Base-by-base conservation (phyloP, 2,888 invertebrate genomes). In the Synergus laeviventris region DNA sequence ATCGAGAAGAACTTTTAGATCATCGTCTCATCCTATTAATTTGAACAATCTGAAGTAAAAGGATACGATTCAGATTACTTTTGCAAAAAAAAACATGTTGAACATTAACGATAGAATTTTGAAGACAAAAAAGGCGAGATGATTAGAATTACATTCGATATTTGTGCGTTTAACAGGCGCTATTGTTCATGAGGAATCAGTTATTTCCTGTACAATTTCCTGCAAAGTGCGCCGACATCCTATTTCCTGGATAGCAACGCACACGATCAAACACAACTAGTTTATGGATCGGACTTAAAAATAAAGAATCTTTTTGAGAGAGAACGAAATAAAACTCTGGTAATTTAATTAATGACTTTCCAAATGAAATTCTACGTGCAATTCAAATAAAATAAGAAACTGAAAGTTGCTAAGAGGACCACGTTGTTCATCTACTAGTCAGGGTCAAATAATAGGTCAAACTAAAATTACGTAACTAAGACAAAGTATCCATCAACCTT, bases 401-500 rank as follows among this genome's bases (percentile, higher is more conserved):
- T 64, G 16, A 42, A 45, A 49, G 31, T 5, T 31, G 18, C 14
- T n/a, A 31, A 49, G 24, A 24, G 16, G 45, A 70, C 24, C 18
- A 38, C n/a, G 31, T 70, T 70, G 31, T 70, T 70, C 9, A 70
- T 31, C 16, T 36, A 16, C 18, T 49, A 62, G 62, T 62, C 38
- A 70, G 45, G 45, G 70, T 70, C 49, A 70, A 70, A 49, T n/a
- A 49, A 31, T 64, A 16, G 42, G 42, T 36, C 70, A 70, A 70
- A 14, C n/a, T 49, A n/a, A 24, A 31, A 70, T 70, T 49, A 70
- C 49, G 70, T 70, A 70, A 70, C 45, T 49, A 70, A 49, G 70
- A 49, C 31, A 36, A 70, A n/a, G 24, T 70, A 45, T 70, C 42
- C 66, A 70, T 54, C 49, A 70, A 70, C 70, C 70, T 70, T 31